Evolutionary conservation across 2,113 vertebrate species (phyloP).

Genomic region (Corythoichthys intestinalis): DNA sequence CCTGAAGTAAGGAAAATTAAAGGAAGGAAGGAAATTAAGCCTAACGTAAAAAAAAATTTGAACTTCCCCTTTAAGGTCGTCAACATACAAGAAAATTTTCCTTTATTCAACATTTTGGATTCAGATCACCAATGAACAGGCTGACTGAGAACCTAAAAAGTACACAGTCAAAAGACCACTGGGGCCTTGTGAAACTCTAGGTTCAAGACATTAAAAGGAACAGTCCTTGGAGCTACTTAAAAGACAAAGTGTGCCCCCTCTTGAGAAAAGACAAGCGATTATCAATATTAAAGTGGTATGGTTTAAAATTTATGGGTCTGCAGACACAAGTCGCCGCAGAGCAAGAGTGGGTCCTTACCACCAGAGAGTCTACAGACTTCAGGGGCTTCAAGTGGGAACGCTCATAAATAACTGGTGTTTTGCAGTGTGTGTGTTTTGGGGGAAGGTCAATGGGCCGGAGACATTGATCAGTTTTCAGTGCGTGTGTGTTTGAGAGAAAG

Average conservation of each 20-base stretch:
- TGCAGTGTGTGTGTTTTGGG: conserved; percentile 41
- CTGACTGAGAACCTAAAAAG: too few relatives aligned
- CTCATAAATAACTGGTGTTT: conserved; percentile 53
- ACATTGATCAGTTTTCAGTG: conserved; percentile 43
- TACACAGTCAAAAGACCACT: too few relatives aligned
- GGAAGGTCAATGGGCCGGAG: conserved; percentile 33
- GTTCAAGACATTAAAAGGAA: background rate
- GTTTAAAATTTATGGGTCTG: conserved; percentile 60
- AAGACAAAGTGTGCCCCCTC: conserved; percentile 25
- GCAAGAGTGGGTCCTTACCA: conserved; percentile 27
- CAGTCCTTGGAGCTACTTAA: conserved; percentile 1
- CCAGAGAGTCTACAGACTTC: conserved; percentile 34
- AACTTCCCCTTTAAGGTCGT: too few relatives aligned
- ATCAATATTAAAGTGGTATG: conserved; percentile 66
- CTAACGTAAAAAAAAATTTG: too few relatives aligned
- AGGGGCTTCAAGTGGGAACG: conserved; percentile 39
- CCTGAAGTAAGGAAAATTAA: too few relatives aligned
- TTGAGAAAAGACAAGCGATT: conserved; percentile 49
- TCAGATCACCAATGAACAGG: too few relatives aligned
- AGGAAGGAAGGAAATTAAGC: too few relatives aligned
- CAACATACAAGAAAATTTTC: too few relatives aligned
- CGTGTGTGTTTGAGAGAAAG: background rate
- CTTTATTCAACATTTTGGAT: too few relatives aligned
- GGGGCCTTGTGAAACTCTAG: too few relatives aligned
- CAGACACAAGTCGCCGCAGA: conserved; percentile 50